These are phyloP conservation scores for Beaufortia kweichowensis DNA, from an alignment of 2,113 vertebrate genomes.

Conservation along the genomic window DNA sequence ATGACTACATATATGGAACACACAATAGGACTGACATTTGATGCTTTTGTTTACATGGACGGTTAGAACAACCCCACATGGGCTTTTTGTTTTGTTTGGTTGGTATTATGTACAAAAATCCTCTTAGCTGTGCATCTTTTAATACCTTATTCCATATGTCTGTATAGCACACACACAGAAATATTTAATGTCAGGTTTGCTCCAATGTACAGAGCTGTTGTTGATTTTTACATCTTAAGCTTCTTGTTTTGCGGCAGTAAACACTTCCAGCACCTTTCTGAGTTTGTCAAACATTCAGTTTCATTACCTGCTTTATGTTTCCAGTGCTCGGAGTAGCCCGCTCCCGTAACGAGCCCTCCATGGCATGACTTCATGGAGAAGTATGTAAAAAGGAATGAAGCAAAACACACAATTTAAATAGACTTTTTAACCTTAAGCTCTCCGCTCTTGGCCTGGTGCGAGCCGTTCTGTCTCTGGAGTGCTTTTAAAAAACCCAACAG, in stretches of 20 bases:
- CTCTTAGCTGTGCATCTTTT: neutral
- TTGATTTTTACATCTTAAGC: neutral
- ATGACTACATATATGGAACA: neutral
- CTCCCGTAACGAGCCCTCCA: conserved; percentile 4
- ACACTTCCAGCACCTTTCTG: neutral
- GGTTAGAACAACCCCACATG: neutral
- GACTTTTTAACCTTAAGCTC: conserved; percentile 76
- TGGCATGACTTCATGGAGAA: conserved; percentile 7
- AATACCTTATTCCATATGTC: conserved; percentile 5
- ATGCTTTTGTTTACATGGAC: conserved; percentile 5
- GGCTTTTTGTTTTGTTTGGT: neutral
- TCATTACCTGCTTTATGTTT: conserved; percentile 32
- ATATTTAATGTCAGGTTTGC: neutral
- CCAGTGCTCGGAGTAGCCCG: neutral
- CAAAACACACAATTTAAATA: conserved; percentile 73
- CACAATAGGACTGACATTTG: conserved; percentile 4
- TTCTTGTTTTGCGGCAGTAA: neutral
- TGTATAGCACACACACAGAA: neutral
- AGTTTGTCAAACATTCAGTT: conserved; percentile 5
- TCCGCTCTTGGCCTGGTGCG: conserved; percentile 68
- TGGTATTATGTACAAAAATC: neutral
- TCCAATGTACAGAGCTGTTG: neutral
- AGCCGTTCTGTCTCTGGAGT: conserved; percentile 66
- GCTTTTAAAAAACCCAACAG: conserved; percentile 72
- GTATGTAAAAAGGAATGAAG: conserved; percentile 47